Conservation (phyloP, 1,140 invertebrate species). For the Drosophila jambulina region DNA sequence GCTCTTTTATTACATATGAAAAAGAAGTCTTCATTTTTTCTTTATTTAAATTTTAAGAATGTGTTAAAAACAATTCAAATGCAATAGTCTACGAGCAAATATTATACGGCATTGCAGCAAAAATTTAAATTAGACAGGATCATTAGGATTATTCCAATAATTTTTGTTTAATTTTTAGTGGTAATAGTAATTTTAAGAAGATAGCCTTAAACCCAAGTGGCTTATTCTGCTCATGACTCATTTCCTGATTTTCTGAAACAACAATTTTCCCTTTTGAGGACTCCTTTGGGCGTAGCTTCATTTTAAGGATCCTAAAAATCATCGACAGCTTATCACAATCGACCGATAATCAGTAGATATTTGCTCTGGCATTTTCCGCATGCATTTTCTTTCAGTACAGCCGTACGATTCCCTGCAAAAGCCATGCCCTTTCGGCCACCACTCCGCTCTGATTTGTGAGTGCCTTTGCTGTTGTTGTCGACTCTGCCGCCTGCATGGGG, state of each 20-base stretch:
- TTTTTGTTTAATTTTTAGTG: too few species aligned
- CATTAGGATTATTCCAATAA: too few species aligned
- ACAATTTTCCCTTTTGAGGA: neutral
- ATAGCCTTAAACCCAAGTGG: neutral
- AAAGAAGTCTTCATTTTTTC: too few species aligned
- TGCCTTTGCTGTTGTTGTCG: conserved; percentile 73
- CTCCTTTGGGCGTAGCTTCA: too few species aligned
- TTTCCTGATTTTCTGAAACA: neutral
- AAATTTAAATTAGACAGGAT: too few species aligned
- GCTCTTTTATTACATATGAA: too few species aligned
- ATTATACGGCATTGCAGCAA: too few species aligned
- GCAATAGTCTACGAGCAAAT: too few species aligned
- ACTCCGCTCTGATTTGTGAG: conserved; percentile 62
- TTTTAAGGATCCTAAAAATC: neutral
- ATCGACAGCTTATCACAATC: neutral
- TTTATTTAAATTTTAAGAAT: too few species aligned
- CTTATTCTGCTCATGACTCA: neutral
- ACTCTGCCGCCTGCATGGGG: conserved; percentile 54
- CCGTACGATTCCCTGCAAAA: conserved; percentile 6
- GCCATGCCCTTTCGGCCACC: conserved; percentile 6
- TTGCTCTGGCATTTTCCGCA: neutral
- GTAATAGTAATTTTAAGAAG: too few species aligned
- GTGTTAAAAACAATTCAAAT: too few species aligned
- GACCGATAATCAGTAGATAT: neutral
- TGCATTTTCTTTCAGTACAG: conserved; percentile 31